Evolutionary conservation across 2,113 vertebrate species (phyloP).

Genomic region (Hepsetus odoe): DNA sequence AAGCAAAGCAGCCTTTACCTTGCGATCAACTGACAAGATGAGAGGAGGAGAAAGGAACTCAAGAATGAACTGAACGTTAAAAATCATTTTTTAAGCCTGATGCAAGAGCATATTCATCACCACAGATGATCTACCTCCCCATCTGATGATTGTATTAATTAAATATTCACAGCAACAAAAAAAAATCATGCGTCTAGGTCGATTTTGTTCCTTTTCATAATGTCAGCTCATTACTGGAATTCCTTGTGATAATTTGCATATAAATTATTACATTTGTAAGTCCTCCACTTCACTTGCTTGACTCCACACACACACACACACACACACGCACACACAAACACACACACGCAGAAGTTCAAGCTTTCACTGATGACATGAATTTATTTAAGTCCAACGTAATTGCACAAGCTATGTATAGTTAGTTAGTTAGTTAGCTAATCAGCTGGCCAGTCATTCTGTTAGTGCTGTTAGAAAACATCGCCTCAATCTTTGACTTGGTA

Average conservation of each 20-base stretch:
- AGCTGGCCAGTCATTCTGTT: constrained; percentile 9
- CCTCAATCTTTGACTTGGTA: background rate
- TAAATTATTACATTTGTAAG: constrained; percentile 60
- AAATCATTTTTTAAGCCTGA: constrained; percentile 40
- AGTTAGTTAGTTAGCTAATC: constrained; percentile 27
- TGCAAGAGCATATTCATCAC: constrained; percentile 52
- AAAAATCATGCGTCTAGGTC: constrained; percentile 47
- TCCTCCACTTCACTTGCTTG: constrained; percentile 46
- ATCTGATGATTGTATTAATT: constrained; percentile 59
- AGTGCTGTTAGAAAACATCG: background rate
- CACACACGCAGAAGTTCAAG: constrained; percentile 24
- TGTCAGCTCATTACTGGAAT: constrained; percentile 59
- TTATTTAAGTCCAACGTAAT: constrained; percentile 34
- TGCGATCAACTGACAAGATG: constrained; percentile 20
- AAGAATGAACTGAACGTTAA: constrained; percentile 27
- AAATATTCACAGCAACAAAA: constrained; percentile 47
- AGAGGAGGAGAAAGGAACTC: background rate
- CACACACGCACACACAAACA: too few species aligned
- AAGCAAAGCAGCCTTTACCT: constrained; percentile 43
- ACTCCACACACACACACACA: constrained; percentile 39
- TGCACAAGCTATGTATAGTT: constrained; percentile 23
- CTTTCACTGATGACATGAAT: constrained; percentile 36
- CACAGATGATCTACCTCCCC: constrained; percentile 51
- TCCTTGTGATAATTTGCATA: constrained; percentile 59
- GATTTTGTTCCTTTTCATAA: constrained; percentile 57